Percentiles rank a stretch among this genome's conserved stretches.
phyloP scores from a whole-genome alignment of 2,888 invertebrate species.

The Sisyra nigra region DNA sequence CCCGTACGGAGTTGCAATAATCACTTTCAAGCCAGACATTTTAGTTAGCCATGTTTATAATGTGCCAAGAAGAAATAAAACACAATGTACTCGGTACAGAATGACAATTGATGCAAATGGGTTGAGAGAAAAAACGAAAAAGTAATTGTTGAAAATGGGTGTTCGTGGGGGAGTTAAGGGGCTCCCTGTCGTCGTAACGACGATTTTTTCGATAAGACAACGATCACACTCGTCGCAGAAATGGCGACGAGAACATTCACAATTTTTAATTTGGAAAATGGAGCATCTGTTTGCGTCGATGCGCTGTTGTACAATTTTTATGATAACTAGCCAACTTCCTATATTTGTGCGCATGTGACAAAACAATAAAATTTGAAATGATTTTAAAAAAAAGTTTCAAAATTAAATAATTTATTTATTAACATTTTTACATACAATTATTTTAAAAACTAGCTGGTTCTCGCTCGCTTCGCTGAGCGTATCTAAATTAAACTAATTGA shows the following conservation, averaged over 20 bases:
- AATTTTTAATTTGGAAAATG: background rate
- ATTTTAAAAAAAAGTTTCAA: no score
- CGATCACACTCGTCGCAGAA: slow-evolving; percentile 44
- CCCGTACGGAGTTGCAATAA: slow-evolving; percentile 57
- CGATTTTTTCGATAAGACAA: slow-evolving; percentile 34
- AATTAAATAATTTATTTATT: no score
- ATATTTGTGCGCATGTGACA: no score
- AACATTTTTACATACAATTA: no score
- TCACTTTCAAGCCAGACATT: slow-evolving; percentile 57
- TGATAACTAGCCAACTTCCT: no score
- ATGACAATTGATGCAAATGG: slow-evolving; percentile 1
- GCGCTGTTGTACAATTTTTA: no score
- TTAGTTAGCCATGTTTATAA: slow-evolving; percentile 67
- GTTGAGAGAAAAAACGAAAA: slow-evolving; percentile 23
- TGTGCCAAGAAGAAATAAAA: slow-evolving; percentile 38
- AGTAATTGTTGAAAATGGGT: slow-evolving; percentile 29
- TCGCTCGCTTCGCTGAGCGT: no score
- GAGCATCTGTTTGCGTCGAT: no score
- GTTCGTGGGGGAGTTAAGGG: slow-evolving; percentile 36
- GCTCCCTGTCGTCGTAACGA: slow-evolving; percentile 55
- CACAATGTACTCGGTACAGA: slow-evolving; percentile 9
- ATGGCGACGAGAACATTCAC: slow-evolving; percentile 47
- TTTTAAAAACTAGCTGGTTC: no score
- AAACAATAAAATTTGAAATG: no score
- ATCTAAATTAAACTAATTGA: no score